phyloP scores from a whole-genome alignment of 2,888 invertebrate genomes.

The Mythimna impura region DNA sequence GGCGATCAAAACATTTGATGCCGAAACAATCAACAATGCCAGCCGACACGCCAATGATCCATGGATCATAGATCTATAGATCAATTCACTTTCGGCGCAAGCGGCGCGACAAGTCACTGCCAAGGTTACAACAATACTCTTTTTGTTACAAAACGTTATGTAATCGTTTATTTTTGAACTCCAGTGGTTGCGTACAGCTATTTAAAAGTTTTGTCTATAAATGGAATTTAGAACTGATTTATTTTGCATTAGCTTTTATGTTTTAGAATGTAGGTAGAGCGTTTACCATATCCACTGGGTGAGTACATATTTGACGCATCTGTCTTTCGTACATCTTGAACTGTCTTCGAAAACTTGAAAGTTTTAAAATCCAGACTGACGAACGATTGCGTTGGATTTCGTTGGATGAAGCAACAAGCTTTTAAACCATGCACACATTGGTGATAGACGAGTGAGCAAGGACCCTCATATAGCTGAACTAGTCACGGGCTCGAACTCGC shows the following conservation, averaged over 20 bases:
- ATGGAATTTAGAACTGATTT: background rate
- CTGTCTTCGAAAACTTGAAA: too few relatives aligned
- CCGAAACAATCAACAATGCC: constrained; percentile 60
- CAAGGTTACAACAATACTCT: constrained; percentile 73
- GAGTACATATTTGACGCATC: too few relatives aligned
- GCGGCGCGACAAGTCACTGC: constrained; percentile 74
- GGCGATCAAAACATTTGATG: constrained; percentile 43
- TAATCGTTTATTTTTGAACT: constrained; percentile 50
- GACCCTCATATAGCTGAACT: too few relatives aligned
- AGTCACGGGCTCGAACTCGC: too few relatives aligned
- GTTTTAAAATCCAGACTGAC: too few relatives aligned
- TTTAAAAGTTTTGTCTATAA: constrained; percentile 21
- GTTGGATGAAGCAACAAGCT: too few relatives aligned
- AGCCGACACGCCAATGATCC: constrained; percentile 66
- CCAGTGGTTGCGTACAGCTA: constrained; percentile 1
- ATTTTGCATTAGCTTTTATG: background rate
- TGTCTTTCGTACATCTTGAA: too few relatives aligned
- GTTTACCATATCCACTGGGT: too few relatives aligned
- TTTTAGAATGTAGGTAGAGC: background rate
- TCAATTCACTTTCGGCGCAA: constrained; percentile 75
- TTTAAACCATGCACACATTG: too few relatives aligned
- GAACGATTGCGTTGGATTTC: too few relatives aligned
- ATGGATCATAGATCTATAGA: constrained; percentile 73
- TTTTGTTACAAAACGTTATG: constrained; percentile 58
- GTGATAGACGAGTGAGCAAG: too few relatives aligned